Conservation (phyloP, 2,888 invertebrate genomes). For the Limnephilus rhombicus region DNA sequence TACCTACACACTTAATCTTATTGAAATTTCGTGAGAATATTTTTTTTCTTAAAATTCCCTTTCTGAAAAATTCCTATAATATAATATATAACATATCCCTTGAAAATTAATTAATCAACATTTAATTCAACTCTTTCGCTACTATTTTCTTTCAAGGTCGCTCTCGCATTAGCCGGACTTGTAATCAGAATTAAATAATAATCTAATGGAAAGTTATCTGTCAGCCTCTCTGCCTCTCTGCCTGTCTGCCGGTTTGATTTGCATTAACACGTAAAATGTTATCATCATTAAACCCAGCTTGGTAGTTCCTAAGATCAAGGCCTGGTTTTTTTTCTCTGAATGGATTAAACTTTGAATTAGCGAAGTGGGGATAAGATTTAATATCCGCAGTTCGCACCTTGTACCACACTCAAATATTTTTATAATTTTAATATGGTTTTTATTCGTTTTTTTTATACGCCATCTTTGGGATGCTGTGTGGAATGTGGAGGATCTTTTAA, state of each 20-base stretch:
- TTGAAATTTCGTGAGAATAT: no score
- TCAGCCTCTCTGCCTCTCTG: not conserved
- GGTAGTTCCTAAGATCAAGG: not conserved
- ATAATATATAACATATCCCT: not conserved
- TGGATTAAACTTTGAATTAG: constrained; percentile 1
- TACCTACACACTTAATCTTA: no score
- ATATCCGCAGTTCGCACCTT: not conserved
- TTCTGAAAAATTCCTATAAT: not conserved
- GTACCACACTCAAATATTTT: not conserved
- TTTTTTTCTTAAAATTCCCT: no score
- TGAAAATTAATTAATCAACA: not conserved
- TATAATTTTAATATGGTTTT: not conserved
- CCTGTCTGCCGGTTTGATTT: not conserved
- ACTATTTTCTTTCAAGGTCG: not conserved
- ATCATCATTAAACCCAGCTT: not conserved
- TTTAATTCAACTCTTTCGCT: not conserved
- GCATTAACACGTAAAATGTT: constrained; percentile 1
- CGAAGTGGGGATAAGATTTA: not conserved
- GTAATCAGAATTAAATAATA: not conserved
- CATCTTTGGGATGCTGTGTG: not conserved
- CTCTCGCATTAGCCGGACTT: not conserved
- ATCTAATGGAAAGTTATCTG: not conserved
- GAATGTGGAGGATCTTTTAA: not conserved
- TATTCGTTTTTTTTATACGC: no score
- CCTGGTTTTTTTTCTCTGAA: not conserved